A percentile compares a stretch with the other conserved stretches of the same genome.
Evolutionary conservation across 2,888 invertebrate genomes (phyloP).

Genomic region (Melieria crassipennis): DNA sequence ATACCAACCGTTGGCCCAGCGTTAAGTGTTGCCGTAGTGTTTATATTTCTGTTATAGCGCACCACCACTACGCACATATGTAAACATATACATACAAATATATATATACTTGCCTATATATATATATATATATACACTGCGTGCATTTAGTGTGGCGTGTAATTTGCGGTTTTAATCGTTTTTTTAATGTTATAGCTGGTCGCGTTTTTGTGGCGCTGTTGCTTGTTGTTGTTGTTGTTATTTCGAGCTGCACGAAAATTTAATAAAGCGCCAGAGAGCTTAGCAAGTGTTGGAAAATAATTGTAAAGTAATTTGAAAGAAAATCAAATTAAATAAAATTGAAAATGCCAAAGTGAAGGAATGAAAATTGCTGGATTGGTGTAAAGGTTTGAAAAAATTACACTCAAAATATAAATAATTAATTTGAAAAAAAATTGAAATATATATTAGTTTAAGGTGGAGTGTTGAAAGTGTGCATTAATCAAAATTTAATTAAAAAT

Average conservation of each 20-base stretch:
- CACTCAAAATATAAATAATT: background rate
- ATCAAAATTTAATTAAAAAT: background rate
- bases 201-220: background rate
- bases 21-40: no score
- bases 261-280: background rate
- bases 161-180: constrained; percentile 24
- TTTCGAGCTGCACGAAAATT: constrained; percentile 5
- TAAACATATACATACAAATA: no score
- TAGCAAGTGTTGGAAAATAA: background rate
- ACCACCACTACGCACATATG: no score
- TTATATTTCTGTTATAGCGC: no score
- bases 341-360: background rate
- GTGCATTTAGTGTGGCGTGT: constrained; percentile 21
- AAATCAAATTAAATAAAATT: background rate
- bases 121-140: background rate
- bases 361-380: background rate
- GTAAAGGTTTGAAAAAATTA: constrained; percentile 1
- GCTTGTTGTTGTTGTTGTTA: constrained; percentile 6
- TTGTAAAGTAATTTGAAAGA: background rate
- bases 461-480: background rate
- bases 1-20: no score
- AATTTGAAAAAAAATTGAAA: background rate
- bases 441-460: no score
- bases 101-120: no score
- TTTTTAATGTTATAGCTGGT: background rate